Base-by-base conservation (phyloP, 2,888 invertebrate species). In the Rutpela maculata region DNA sequence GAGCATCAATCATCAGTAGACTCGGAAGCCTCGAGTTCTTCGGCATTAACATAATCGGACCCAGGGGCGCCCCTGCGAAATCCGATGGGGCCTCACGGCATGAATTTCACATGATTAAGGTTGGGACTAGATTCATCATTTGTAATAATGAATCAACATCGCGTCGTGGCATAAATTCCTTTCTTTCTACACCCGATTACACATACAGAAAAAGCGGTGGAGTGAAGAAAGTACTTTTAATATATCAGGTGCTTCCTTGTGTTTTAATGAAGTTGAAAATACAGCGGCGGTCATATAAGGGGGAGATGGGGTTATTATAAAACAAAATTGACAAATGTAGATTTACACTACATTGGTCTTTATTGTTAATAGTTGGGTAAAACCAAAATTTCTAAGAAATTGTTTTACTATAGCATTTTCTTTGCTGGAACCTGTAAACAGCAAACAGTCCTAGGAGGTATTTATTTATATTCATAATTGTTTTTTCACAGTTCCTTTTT, bases 1-100 rank as follows among this genome's bases (percentile, higher is more conserved):
- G 55, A 60, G 35, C 75, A 69, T 75, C 75, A 75, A 68, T 75
- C 75, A 75, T 68, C 75, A 35, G 59, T 12, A 35, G 55, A 68
- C 60, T 43, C 31, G 12, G 65, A 65, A 65, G 65, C 65, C 18
- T 15, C 65, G 19, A 65, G 65, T 65, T 65, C 65, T 65, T 65
- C 65, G 12, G 43, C 38, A 18, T 65, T 65, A 38, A 38, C 65
- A 65, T 65, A 65, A 65, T 65, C 65, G 65, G 43, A 22, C 65
- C 65, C 65, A 18, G 18, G 31, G 50, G 50, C 50, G 38, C 43
- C 43, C 65, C 65, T 22, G 11, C n/a, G 11, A 17, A n/a, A 17
- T 17, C n/a, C 31, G 15, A 63, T n/a, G 63, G 43, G 19, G 43
- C 65, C 18, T 38, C 43, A 6, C 7, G 19, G 65, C 18, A 43